A percentile compares a stretch with the other conserved stretches of the same genome.
Conservation (phyloP, 2,888 invertebrate species). For the Drosophila austrosaltans region DNA sequence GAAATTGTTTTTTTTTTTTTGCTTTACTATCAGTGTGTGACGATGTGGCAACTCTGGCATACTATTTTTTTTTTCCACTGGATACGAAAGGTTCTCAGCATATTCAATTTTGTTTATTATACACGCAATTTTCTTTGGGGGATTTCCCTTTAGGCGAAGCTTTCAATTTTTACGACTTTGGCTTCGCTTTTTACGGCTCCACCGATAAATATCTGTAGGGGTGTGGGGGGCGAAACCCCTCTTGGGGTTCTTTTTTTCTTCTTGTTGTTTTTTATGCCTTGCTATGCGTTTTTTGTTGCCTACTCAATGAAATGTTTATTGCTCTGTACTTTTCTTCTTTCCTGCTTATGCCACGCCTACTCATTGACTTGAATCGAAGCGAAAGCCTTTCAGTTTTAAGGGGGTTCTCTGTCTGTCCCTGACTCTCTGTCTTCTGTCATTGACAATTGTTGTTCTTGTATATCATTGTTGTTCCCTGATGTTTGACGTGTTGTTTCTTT, state of each 20-base stretch:
- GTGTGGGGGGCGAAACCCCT: slow-evolving; percentile 9
- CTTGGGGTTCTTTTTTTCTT: background rate
- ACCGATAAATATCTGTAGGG: slow-evolving; percentile 47
- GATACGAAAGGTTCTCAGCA: slow-evolving; percentile 31
- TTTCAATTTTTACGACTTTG: slow-evolving; percentile 63
- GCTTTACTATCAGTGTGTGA: background rate
- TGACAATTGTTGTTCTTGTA: slow-evolving; percentile 6
- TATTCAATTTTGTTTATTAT: slow-evolving; percentile 61
- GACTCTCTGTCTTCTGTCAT: background rate
- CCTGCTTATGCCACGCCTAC: slow-evolving; percentile 10
- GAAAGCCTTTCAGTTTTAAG: slow-evolving; percentile 32
- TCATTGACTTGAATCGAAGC: slow-evolving; percentile 34
- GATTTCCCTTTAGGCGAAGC: slow-evolving; percentile 42
- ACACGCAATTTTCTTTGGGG: slow-evolving; percentile 33
- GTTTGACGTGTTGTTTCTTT: slow-evolving; percentile 10
- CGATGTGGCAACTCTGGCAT: slow-evolving; percentile 33
- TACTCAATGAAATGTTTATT: slow-evolving; percentile 74
- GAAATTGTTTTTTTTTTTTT: slow-evolving; percentile 56
- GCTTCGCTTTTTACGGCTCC: slow-evolving; percentile 64
- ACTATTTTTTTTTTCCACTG: slow-evolving; percentile 11
- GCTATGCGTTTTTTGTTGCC: slow-evolving; percentile 58
- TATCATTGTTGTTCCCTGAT: slow-evolving; percentile 15
- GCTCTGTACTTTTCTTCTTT: slow-evolving; percentile 43
- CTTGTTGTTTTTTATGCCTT: slow-evolving; percentile 54
- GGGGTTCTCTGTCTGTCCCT: background rate